Percentiles rank a stretch among this genome's conserved stretches.
phyloP scores from a whole-genome alignment of 1,140 invertebrate species.

The Neodiprion fabricii region DNA sequence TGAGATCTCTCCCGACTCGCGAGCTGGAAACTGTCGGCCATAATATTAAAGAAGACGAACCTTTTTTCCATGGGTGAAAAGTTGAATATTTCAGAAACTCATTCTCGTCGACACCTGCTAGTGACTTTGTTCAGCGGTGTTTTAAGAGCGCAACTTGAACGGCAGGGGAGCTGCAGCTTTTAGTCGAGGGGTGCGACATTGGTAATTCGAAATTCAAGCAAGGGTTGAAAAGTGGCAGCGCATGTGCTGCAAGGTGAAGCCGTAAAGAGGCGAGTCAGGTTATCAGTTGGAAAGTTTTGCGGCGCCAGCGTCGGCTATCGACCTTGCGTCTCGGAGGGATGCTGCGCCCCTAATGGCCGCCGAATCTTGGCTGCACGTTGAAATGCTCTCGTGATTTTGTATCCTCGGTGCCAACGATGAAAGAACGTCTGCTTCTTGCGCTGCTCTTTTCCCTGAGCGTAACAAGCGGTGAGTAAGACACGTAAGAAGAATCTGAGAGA shows the following conservation, averaged over 20 bases:
- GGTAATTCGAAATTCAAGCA: neutral
- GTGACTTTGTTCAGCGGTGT: too few relatives aligned
- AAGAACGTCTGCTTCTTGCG: neutral
- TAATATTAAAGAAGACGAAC: too few relatives aligned
- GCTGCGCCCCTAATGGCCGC: conserved; percentile 31
- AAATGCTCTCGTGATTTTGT: conserved; percentile 26
- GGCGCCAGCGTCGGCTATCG: conserved; percentile 45
- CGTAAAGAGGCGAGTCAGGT: conserved; percentile 27
- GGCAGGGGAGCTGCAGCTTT: too few relatives aligned
- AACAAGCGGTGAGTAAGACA: conserved; percentile 29
- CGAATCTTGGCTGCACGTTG: conserved; percentile 30
- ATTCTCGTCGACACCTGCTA: too few relatives aligned
- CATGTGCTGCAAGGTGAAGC: neutral
- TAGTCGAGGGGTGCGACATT: too few relatives aligned
- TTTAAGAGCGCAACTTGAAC: too few relatives aligned
- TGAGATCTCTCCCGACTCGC: too few relatives aligned
- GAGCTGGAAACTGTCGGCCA: too few relatives aligned
- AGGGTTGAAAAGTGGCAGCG: neutral
- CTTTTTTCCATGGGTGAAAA: too few relatives aligned
- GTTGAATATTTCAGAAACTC: too few relatives aligned
- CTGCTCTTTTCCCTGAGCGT: conserved; percentile 15
- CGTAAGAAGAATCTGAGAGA: neutral
- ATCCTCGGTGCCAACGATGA: conserved; percentile 14
- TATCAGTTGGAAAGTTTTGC: conserved; percentile 35
- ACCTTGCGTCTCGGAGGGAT: conserved; percentile 41